Conservation (phyloP, 2,113 vertebrate genomes). For the Chloebia gouldiae region DNA sequence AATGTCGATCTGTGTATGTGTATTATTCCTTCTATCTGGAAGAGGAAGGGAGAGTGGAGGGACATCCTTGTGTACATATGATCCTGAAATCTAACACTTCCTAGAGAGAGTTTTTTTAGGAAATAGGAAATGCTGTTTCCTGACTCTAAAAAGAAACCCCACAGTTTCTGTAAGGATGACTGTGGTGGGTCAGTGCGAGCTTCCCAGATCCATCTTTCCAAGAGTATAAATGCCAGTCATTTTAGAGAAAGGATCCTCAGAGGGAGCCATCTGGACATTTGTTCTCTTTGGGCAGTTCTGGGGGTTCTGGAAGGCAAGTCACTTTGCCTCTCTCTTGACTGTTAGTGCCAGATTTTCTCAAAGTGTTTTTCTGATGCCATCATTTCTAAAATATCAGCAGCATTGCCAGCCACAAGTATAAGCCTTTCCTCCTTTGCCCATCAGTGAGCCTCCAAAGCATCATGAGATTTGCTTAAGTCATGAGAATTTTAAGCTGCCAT, state of each 20-base stretch:
- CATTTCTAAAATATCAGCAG: neutral
- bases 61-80: neutral
- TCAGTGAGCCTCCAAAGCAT: neutral
- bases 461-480: conserved; percentile 9
- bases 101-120: neutral
- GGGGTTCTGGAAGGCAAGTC: neutral
- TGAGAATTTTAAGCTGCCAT: conserved; percentile 21
- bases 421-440: neutral
- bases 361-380: neutral
- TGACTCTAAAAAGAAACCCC: neutral
- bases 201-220: neutral
- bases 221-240: neutral
- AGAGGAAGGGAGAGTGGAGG: neutral
- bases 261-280: neutral
- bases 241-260: neutral
- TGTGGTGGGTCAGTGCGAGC: neutral
- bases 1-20: neutral
- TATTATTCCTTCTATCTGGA: neutral
- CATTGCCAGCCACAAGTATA: neutral
- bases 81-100: neutral
- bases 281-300: neutral
- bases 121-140: neutral
- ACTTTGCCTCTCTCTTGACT: neutral
- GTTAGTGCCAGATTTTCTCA: neutral
- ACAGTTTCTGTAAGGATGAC: neutral